Evolutionary conservation across 2,888 invertebrate species (phyloP), one percentile per base, ranked within the genome.

Genomic region (Smittia aterrima): DNA sequence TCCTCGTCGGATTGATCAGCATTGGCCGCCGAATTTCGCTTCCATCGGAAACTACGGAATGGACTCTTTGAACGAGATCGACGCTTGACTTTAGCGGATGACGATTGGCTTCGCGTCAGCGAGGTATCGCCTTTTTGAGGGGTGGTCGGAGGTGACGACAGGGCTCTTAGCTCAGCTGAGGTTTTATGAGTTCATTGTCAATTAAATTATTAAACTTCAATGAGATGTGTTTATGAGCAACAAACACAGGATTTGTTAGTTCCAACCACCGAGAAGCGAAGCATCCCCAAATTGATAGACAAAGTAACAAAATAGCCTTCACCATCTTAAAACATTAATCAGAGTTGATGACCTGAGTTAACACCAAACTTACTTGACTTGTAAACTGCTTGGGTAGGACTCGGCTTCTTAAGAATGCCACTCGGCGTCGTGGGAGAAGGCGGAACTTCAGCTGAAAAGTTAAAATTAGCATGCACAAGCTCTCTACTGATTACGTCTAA

Each of bases 61-160:
- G 95, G 95, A 80, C 95, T 95, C 86, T 95, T 95, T 87, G 95
- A 95, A 80, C 95, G 90, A 79, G 95, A 93, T 78, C 93, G 89
- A 82, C 91, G 89, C 88, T 92, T 92, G 87, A 87, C 74, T 47
- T 74, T 74, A 18, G 47, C 40, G 7, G 74, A 66, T 22, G 74
- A 67, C 6, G 74, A 64, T 66, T 62, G 62, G 38, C 67, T 74
- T 27, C 67, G 66, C 1, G 18, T 74, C 27, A 67, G 16, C 4
- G 74, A 58, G 6, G 22, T 11, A 6, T 66, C 66, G 40, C 47
- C 76, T 74, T 20, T 75, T 75, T 24, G 75, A 66, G 27, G 76
- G 71, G 40, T 75, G 72, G 32, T 67, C 58, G 13, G 70, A 66
- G 41, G 72, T 47, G 77, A 76, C 38, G 76, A 76, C 25, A 77